Conservation (phyloP, 2,113 vertebrate genomes). For the Dolichallabes microphthalmus region DNA sequence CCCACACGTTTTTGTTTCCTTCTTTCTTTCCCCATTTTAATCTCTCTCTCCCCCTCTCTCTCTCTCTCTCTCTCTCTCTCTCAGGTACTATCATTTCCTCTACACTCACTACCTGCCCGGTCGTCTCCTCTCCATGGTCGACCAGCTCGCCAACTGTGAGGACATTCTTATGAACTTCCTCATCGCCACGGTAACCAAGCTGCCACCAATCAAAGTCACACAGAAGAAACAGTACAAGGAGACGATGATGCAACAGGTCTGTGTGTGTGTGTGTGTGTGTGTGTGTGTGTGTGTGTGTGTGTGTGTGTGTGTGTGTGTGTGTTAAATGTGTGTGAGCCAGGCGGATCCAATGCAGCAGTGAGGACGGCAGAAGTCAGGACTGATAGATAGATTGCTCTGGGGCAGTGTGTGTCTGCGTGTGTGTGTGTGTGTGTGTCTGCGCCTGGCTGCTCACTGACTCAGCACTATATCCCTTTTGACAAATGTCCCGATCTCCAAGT, state of each 20-base stretch:
- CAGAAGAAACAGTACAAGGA: conserved; percentile 83
- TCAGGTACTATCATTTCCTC: conserved; percentile 78
- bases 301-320: conserved; percentile 36
- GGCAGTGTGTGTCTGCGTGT: conserved; percentile 27
- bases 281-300: conserved; percentile 45
- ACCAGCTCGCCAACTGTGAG: conserved; percentile 76
- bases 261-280: conserved; percentile 52
- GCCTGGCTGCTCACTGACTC: conserved; percentile 66
- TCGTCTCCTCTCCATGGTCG: conserved; percentile 70
- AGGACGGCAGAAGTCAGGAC: conserved; percentile 7
- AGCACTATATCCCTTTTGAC: conserved; percentile 67
- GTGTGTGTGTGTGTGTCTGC: conserved; percentile 24
- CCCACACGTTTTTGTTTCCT: too few relatives aligned
- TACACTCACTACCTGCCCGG: conserved; percentile 72
- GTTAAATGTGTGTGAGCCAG: not conserved
- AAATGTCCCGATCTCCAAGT: conserved; percentile 68
- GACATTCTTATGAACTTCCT: conserved; percentile 82
- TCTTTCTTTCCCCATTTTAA: not conserved
- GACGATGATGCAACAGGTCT: conserved; percentile 77
- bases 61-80: conserved; percentile 22
- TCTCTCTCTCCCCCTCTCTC: not conserved
- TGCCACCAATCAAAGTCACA: conserved; percentile 78
- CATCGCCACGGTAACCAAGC: conserved; percentile 74
- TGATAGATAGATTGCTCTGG: conserved; percentile 29
- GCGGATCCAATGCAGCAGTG: not conserved